A percentile compares a stretch with the other conserved stretches of the same genome.
phyloP scores from a whole-genome alignment of 2,888 invertebrate genomes.

The Bruchidius siliquastri region DNA sequence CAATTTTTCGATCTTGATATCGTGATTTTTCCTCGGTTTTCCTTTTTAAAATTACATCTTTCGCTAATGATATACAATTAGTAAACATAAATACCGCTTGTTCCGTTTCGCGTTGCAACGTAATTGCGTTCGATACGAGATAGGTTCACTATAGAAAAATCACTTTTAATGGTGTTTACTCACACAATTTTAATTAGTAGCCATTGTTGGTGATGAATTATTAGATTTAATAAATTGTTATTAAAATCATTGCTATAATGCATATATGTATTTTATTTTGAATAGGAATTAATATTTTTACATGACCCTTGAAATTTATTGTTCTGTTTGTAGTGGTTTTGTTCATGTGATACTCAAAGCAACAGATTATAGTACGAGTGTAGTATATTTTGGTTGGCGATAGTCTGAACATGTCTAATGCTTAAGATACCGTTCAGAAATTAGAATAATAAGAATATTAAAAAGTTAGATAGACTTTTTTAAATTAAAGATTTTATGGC shows the following conservation, averaged over 20 bases:
- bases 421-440: no score
- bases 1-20: conserved; percentile 1
- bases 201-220: not conserved
- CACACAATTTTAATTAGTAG: conserved; percentile 1
- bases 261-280: not conserved
- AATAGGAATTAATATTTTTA: not conserved
- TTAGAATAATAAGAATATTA: no score
- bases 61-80: conserved; percentile 4
- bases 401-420: no score
- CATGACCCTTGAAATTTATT: not conserved
- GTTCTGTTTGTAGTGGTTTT: not conserved
- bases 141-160: not conserved
- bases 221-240: not conserved
- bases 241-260: not conserved
- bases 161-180: conserved; percentile 2
- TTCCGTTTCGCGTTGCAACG: not conserved
- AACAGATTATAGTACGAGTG: not conserved
- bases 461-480: no score
- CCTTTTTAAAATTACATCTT: conserved; percentile 1
- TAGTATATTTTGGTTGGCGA: no score
- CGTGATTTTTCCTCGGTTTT: conserved; percentile 1
- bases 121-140: not conserved
- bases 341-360: not conserved
- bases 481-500: no score
- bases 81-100: conserved; percentile 1